Conservation (phyloP, 2,113 vertebrate species). For the Anseranas semipalmata region DNA sequence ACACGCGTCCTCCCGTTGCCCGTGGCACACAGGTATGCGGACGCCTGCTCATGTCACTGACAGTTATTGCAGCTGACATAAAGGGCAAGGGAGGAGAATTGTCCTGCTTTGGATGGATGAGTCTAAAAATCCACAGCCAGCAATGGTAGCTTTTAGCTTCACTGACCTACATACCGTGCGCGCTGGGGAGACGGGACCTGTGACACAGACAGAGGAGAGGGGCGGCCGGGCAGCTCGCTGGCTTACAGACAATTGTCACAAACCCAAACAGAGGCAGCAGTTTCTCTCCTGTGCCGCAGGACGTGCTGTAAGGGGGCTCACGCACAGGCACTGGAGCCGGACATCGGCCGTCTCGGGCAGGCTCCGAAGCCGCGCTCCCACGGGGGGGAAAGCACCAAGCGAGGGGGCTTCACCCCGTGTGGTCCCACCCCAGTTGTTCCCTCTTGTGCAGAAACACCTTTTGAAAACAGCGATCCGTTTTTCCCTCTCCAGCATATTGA, state of each 20-base stretch:
- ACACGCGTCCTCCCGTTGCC: neutral
- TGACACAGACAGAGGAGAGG: neutral
- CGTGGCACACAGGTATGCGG: neutral
- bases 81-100: conserved; percentile 44
- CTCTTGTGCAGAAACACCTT: neutral
- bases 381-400: neutral
- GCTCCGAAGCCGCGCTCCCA: too few relatives aligned
- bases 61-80: conserved; percentile 29
- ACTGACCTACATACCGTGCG: conserved; percentile 41
- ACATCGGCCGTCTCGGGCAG: fast-evolving
- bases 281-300: neutral
- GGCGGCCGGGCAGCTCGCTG: neutral
- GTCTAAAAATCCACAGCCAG: conserved; percentile 25
- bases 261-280: neutral
- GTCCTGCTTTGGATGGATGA: conserved; percentile 41
- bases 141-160: conserved; percentile 32
- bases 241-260: neutral
- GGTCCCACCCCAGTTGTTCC: neutral
- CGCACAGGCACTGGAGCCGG: neutral
- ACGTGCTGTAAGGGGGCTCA: neutral
- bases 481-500: neutral
- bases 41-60: neutral
- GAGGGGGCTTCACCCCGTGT: neutral
- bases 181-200: conserved; percentile 1
- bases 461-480: neutral